phyloP scores from a whole-genome alignment of 2,888 invertebrate species.

The Lepidonotus clava region DNA sequence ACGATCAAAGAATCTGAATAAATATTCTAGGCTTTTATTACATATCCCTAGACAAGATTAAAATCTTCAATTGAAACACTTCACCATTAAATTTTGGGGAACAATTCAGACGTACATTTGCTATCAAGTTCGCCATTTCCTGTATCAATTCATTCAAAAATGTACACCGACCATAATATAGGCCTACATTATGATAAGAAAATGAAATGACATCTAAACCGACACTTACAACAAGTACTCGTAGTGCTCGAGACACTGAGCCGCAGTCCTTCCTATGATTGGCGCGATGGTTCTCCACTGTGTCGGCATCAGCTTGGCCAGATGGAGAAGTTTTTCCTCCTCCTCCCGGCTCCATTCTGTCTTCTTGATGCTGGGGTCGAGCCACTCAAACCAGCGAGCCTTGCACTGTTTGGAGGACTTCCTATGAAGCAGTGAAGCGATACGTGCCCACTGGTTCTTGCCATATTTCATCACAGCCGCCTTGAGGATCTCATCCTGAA shows the following conservation, averaged over 20 bases:
- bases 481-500: slow-evolving; percentile 99
- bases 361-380: slow-evolving; percentile 99
- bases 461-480: slow-evolving; percentile 99
- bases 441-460: slow-evolving; percentile 99
- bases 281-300: slow-evolving; percentile 99
- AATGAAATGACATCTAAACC: too few relatives aligned
- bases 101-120: too few relatives aligned
- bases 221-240: slow-evolving; percentile 94
- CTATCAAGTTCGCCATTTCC: too few relatives aligned
- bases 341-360: slow-evolving; percentile 99
- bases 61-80: too few relatives aligned
- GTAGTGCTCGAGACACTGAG: slow-evolving; percentile 98
- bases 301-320: slow-evolving; percentile 99
- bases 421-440: slow-evolving; percentile 97
- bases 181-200: too few relatives aligned
- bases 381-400: slow-evolving; percentile 99
- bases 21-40: too few relatives aligned
- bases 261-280: slow-evolving; percentile 98
- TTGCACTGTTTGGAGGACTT: slow-evolving; percentile 99
- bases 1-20: too few relatives aligned
- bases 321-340: slow-evolving; percentile 97
- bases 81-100: too few relatives aligned
- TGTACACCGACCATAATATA: too few relatives aligned
- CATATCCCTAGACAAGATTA: too few relatives aligned
- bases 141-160: too few relatives aligned